These are phyloP conservation scores for Hypselothyrea guttata DNA, from an alignment of 2,888 invertebrate species.

Conservation along the genomic window DNA sequence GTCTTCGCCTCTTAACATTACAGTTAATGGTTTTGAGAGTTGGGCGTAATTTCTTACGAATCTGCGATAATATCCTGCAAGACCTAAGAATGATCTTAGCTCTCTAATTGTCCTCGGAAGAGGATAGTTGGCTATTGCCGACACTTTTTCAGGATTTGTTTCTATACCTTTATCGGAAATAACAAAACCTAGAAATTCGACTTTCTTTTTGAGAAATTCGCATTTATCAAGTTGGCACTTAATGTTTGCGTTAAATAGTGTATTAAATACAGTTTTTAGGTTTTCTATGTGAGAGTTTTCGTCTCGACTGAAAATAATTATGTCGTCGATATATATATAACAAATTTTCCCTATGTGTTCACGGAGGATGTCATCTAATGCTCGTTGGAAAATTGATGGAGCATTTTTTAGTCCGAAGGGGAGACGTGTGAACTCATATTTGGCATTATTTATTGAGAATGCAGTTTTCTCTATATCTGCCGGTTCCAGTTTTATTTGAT, in stretches of 20 bases:
- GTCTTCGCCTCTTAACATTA: too few species aligned
- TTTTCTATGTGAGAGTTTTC: conserved; percentile 9
- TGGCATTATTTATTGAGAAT: conserved; percentile 24
- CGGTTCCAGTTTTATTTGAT: conserved; percentile 6
- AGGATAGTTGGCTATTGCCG: conserved; percentile 8
- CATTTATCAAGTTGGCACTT: too few species aligned
- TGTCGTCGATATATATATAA: conserved; percentile 40
- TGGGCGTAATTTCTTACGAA: neutral
- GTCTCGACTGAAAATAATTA: conserved; percentile 31
- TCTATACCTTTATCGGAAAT: too few species aligned
- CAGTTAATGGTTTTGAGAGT: neutral
- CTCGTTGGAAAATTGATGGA: neutral
- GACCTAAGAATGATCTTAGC: neutral
- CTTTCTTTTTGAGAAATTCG: too few species aligned
- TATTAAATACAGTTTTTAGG: conserved; percentile 9
- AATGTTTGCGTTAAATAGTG: too few species aligned
- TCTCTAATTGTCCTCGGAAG: conserved; percentile 4
- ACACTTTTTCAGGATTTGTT: conserved; percentile 17
- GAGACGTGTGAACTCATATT: conserved; percentile 20
- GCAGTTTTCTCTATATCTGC: conserved; percentile 20
- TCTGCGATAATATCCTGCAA: neutral
- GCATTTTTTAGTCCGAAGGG: too few species aligned
- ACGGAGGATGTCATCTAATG: too few species aligned
- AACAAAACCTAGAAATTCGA: too few species aligned
- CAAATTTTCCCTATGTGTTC: conserved; percentile 29